These are phyloP conservation scores for Lordiphosa andalusiaca DNA, from an alignment of 2,888 invertebrate genomes.

Conservation along the genomic window DNA sequence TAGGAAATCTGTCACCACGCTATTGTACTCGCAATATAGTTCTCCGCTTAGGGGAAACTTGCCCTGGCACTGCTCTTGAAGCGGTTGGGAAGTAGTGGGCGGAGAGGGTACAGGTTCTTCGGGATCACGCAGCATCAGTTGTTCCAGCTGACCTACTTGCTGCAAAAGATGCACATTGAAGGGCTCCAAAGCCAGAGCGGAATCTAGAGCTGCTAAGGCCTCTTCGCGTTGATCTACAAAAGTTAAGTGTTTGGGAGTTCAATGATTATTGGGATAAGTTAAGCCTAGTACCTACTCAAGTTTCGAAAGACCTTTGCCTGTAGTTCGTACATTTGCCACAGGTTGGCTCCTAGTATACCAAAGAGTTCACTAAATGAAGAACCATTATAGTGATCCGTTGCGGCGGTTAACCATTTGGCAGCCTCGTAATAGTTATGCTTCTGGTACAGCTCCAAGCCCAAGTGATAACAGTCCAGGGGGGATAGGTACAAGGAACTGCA, in stretches of 20 bases:
- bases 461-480: constrained; percentile 40
- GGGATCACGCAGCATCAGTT: background rate
- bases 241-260: background rate
- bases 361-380: constrained; percentile 18
- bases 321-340: constrained; percentile 30
- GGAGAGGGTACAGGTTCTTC: background rate
- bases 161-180: constrained; percentile 16
- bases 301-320: constrained; percentile 17
- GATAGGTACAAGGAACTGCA: constrained; percentile 23
- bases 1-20: constrained; percentile 8
- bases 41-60: background rate
- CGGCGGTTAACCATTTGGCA: constrained; percentile 34
- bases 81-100: background rate
- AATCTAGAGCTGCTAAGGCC: background rate
- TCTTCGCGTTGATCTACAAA: constrained; percentile 13
- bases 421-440: constrained; percentile 30
- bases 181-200: constrained; percentile 18
- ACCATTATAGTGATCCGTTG: constrained; percentile 26
- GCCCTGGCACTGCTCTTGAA: constrained; percentile 21
- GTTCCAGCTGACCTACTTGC: background rate
- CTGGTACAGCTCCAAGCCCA: constrained; percentile 35
- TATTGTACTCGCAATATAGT: constrained; percentile 20
- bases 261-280: too few species aligned
- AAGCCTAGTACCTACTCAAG: constrained; percentile 20
- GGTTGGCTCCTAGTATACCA: constrained; percentile 18